Percentiles rank a stretch among this genome's conserved stretches.
phyloP scores from a whole-genome alignment of 2,113 vertebrate species.

The Uropsilus gracilis region DNA sequence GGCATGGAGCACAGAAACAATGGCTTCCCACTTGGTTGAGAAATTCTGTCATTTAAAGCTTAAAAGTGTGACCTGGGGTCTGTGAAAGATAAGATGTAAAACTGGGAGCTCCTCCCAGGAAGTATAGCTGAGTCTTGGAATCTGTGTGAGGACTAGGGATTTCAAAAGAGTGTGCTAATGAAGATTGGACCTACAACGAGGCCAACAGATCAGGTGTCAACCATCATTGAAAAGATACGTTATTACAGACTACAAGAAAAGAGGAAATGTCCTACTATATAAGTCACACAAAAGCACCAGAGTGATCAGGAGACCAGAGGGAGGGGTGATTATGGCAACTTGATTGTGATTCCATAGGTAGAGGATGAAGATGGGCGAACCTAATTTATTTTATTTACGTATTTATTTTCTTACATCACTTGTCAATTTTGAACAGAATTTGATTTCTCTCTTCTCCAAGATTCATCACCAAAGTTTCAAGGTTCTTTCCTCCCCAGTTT shows the following conservation, averaged over 20 bases:
- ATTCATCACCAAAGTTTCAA: too few relatives aligned
- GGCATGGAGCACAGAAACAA: neutral
- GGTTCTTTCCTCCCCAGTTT: too few relatives aligned
- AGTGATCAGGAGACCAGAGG: neutral
- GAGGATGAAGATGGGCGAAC: fast-evolving
- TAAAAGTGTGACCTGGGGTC: neutral
- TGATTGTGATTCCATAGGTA: neutral
- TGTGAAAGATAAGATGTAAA: neutral
- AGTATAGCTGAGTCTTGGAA: neutral
- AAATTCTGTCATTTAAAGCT: neutral
- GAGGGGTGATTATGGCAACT: fast-evolving
- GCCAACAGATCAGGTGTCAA: neutral
- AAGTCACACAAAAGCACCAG: neutral
- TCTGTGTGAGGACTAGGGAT: neutral
- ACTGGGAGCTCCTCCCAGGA: neutral
- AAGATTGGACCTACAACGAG: neutral
- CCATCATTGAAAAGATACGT: neutral
- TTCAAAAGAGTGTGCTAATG: neutral
- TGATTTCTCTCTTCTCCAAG: too few relatives aligned
- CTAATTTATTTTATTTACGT: too few relatives aligned
- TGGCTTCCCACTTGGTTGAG: neutral
- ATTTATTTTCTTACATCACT: too few relatives aligned
- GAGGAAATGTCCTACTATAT: fast-evolving
- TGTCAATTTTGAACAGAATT: too few relatives aligned
- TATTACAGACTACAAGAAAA: neutral